A percentile compares a stretch with the other conserved stretches of the same genome.
Evolutionary conservation across 2,113 vertebrate species (phyloP).

Genomic region (human): GRCh38 chr11:13066001-13066500

Average conservation of each 20-base stretch:
- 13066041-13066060: neutral
- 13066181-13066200: neutral
- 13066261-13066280: fast-evolving
- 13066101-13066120: neutral
- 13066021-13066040: neutral
- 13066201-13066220: neutral
- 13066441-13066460: neutral
- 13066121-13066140: neutral
- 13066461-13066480: neutral
- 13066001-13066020: neutral
- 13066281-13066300: neutral
- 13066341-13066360: neutral
- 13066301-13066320: neutral
- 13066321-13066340: neutral
- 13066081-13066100: neutral
- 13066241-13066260: neutral
- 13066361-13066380: fast-evolving
- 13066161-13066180: neutral
- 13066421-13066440: neutral
- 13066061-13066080: neutral
- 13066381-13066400: neutral
- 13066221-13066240: neutral
- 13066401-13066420: neutral
- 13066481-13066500: neutral
- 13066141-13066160: neutral